Conservation (phyloP, 2,888 invertebrate species). For the Thereva unica region DNA sequence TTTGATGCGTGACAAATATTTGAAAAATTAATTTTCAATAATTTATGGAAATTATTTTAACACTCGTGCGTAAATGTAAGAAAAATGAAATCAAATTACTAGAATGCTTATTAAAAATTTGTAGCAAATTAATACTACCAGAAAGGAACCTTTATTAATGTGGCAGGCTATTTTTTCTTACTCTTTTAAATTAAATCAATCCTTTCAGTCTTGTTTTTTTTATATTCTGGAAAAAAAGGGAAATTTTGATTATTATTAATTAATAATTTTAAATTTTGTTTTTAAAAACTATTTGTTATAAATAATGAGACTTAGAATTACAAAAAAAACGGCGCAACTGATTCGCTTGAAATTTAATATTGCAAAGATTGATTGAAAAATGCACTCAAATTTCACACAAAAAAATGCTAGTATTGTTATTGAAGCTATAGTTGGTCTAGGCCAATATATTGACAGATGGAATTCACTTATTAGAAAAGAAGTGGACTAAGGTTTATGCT, state of each 20-base stretch:
- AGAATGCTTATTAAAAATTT: background rate
- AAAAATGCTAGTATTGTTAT: too few species aligned
- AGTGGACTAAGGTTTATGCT: too few species aligned
- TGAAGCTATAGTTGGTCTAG: too few species aligned
- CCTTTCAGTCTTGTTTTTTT: constrained; percentile 21
- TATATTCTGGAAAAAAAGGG: constrained; percentile 15
- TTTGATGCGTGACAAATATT: constrained; percentile 12
- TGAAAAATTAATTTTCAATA: background rate
- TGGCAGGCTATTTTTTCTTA: constrained; percentile 18
- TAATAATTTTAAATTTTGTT: too few species aligned
- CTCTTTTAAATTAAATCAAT: background rate
- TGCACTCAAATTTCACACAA: too few species aligned
- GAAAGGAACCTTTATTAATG: constrained; percentile 29
- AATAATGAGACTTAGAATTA: too few species aligned
- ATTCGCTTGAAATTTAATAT: too few species aligned
- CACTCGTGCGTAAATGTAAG: background rate
- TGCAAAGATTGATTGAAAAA: too few species aligned
- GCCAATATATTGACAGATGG: too few species aligned
- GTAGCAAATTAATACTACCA: constrained; percentile 9
- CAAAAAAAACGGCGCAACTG: too few species aligned
- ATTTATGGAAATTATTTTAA: background rate
- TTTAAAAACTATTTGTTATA: too few species aligned
- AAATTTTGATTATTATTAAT: background rate
- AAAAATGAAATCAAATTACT: background rate
- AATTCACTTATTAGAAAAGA: too few species aligned